These are phyloP conservation scores for Alloplasta piceator DNA, from an alignment of 2,888 invertebrate species.

Conservation along the genomic window DNA sequence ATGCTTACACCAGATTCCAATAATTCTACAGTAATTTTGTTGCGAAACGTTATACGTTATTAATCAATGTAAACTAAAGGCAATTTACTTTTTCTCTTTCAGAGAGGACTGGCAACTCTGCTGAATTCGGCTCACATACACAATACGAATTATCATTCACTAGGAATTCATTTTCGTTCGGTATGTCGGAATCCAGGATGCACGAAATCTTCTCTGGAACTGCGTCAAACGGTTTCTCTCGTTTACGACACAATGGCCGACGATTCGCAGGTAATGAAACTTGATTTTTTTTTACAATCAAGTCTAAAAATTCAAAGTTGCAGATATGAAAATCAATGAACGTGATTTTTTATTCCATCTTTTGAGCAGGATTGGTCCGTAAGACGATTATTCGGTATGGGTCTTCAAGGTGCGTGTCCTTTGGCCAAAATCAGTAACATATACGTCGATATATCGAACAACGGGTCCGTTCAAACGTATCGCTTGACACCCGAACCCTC, in stretches of 20 bases:
- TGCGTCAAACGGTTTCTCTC: constrained; percentile 93
- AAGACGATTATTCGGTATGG: constrained; percentile 93
- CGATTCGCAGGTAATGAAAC: constrained; percentile 73
- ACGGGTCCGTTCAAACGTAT: constrained; percentile 86
- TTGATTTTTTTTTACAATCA: background rate
- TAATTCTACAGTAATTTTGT: too few relatives aligned
- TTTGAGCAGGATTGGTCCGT: constrained; percentile 91
- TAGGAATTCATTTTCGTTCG: constrained; percentile 93
- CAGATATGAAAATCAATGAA: constrained; percentile 9
- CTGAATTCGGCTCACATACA: constrained; percentile 96
- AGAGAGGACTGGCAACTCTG: constrained; percentile 93
- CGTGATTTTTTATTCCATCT: constrained; percentile 3
- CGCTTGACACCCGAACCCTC: constrained; percentile 87
- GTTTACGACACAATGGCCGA: constrained; percentile 90
- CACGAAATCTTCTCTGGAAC: constrained; percentile 88
- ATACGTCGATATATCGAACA: constrained; percentile 91
- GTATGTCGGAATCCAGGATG: constrained; percentile 88
- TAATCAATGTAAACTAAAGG: too few relatives aligned
- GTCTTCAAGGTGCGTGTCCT: constrained; percentile 92
- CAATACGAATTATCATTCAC: constrained; percentile 96
- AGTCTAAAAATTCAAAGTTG: background rate
- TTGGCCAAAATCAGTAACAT: constrained; percentile 91
- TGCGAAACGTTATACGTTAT: too few relatives aligned
- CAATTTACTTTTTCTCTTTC: constrained; percentile 70
- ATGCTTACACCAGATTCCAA: too few relatives aligned